phyloP scores from a whole-genome alignment of 2,113 vertebrate genomes.

The Mastomys natalensis region DNA sequence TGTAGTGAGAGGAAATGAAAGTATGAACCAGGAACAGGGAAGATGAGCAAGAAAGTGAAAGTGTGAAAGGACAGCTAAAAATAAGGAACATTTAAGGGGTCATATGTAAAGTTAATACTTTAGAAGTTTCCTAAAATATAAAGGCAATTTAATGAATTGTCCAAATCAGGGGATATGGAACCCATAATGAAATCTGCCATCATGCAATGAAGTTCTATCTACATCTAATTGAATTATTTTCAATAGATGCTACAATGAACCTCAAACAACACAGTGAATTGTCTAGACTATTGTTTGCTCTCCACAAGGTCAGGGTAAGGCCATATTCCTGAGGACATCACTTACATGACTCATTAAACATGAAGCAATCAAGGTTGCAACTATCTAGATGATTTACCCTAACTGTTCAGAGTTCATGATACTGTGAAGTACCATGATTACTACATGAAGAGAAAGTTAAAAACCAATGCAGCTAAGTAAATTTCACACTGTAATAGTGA shows the following conservation, averaged over 20 bases:
- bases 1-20: too few species aligned
- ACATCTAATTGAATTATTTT: too few species aligned
- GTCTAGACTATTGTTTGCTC: too few species aligned
- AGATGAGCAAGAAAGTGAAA: too few species aligned
- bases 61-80: too few species aligned
- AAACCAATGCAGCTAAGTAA: not conserved
- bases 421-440: not conserved
- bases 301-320: not conserved
- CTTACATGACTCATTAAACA: not conserved
- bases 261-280: too few species aligned
- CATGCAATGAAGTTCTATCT: not conserved
- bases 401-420: not conserved
- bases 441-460: not conserved
- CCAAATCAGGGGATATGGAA: not conserved
- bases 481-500: not conserved
- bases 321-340: not conserved
- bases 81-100: too few species aligned
- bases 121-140: too few species aligned
- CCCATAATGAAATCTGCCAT: not conserved
- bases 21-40: too few species aligned
- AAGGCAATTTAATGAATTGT: too few species aligned
- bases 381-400: not conserved
- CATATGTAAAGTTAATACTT: too few species aligned
- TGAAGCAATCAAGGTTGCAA: rapidly evolving
- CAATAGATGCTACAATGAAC: too few species aligned